phyloP scores from a whole-genome alignment of 2,888 invertebrate genomes.

The Dynastes tityus region DNA sequence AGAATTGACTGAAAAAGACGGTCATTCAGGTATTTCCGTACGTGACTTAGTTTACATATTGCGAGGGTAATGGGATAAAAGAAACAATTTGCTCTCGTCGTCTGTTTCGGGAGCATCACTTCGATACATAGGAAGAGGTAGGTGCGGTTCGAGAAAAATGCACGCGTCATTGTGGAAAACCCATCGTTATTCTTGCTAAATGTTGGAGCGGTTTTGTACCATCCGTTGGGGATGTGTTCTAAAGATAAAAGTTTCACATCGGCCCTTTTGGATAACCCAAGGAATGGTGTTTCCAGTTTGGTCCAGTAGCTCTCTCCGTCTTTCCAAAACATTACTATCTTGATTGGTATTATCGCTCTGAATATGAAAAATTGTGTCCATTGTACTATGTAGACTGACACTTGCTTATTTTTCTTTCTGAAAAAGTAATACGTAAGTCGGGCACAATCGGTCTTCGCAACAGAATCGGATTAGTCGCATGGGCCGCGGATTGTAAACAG shows the following conservation, averaged over 20 bases:
- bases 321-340: no score
- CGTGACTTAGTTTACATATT: conserved; percentile 54
- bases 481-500: no score
- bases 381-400: no score
- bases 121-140: not conserved
- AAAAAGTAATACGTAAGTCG: no score
- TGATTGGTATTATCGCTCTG: no score
- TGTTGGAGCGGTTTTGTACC: not conserved
- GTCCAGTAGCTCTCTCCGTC: no score
- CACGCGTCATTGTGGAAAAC: conserved; percentile 38
- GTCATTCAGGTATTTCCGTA: conserved; percentile 57
- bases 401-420: no score
- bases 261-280: no score
- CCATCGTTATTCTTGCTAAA: conserved; percentile 31
- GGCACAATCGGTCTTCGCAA: no score
- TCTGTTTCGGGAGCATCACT: conserved; percentile 1
- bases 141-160: conserved; percentile 43
- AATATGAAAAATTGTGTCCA: no score
- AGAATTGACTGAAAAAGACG: conserved; percentile 59
- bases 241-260: not conserved
- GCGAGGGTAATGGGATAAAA: conserved; percentile 49
- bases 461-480: no score
- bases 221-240: not conserved
- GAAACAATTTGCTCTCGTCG: conserved; percentile 50
- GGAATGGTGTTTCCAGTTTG: no score